A percentile compares a stretch with the other conserved stretches of the same genome.
These are phyloP conservation scores for Copidosoma floridanum DNA, from an alignment of 1,140 invertebrate genomes.

Conservation along the genomic window DNA sequence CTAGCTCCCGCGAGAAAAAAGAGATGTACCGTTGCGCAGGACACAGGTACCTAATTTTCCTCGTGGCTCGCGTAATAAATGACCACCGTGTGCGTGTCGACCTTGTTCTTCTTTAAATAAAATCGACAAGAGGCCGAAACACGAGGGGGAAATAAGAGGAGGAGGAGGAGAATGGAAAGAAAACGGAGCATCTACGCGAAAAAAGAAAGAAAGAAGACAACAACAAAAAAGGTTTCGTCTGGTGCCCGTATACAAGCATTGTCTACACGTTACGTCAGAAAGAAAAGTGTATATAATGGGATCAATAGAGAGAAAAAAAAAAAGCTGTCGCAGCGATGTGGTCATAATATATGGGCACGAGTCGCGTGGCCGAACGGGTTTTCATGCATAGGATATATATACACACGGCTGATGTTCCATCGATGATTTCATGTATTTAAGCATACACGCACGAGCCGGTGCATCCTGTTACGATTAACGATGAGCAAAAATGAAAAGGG, in stretches of 20 bases:
- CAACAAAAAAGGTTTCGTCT: slow-evolving; percentile 29
- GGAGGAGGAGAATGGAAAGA: too few relatives aligned
- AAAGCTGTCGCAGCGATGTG: not conserved
- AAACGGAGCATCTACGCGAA: too few relatives aligned
- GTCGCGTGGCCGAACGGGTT: slow-evolving; percentile 37
- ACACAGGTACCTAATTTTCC: slow-evolving; percentile 41
- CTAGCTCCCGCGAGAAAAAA: slow-evolving; percentile 29
- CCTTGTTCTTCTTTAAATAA: slow-evolving; percentile 38
- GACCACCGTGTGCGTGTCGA: slow-evolving; percentile 10
- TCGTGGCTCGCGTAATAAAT: slow-evolving; percentile 39
- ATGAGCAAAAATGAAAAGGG: slow-evolving; percentile 17
- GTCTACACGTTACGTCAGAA: slow-evolving; percentile 30
- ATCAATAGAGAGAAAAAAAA: not conserved
- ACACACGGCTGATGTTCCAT: not conserved
- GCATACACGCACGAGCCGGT: too few relatives aligned
- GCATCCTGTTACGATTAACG: slow-evolving; percentile 22
- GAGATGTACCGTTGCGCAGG: slow-evolving; percentile 42
- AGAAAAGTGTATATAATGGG: not conserved
- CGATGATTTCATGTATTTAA: slow-evolving; percentile 17
- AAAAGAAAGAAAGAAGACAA: too few relatives aligned
- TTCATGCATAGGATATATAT: slow-evolving; percentile 26
- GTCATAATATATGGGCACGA: slow-evolving; percentile 1
- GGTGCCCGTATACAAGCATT: too few relatives aligned
- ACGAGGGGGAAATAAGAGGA: too few relatives aligned
- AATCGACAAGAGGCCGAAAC: too few relatives aligned